Percentiles rank a stretch among this genome's conserved stretches.
Evolutionary conservation across 2,888 invertebrate species (phyloP).

Genomic region (Cordilura impudica): DNA sequence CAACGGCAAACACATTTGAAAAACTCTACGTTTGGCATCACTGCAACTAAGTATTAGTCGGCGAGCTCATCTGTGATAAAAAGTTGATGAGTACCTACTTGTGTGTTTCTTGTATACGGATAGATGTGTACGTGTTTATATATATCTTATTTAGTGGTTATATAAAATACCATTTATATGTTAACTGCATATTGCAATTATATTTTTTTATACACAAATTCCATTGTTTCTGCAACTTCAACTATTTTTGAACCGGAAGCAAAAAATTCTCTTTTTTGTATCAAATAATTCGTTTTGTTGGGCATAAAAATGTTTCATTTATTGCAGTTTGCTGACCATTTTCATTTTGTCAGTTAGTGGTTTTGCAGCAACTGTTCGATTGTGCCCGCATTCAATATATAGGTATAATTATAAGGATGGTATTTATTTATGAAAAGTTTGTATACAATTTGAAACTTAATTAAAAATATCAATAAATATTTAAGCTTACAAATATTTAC

Average conservation of each 20-base stretch:
- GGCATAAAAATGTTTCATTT: not conserved
- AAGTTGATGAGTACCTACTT: no score
- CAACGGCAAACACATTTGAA: no score
- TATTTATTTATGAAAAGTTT: no score
- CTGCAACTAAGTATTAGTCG: no score
- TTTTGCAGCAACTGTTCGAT: slow-evolving; percentile 33
- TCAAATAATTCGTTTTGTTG: not conserved
- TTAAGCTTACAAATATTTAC: not conserved
- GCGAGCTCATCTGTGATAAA: no score
- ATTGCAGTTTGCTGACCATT: slow-evolving; percentile 11
- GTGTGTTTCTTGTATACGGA: no score
- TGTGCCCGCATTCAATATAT: not conserved
- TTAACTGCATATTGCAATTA: slow-evolving; percentile 13
- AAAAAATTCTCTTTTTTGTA: slow-evolving; percentile 16
- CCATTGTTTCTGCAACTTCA: not conserved
- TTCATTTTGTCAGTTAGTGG: slow-evolving; percentile 28
- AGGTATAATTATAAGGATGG: not conserved
- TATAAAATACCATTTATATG: slow-evolving; percentile 14
- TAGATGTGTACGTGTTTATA: no score
- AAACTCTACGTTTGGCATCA: no score
- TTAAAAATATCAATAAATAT: no score
- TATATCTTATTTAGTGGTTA: no score
- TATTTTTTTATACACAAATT: not conserved
- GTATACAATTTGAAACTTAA: no score
- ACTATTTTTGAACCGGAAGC: slow-evolving; percentile 18